phyloP scores from a whole-genome alignment of 2,113 vertebrate genomes.

The Brachyhypopomus gauderio region DNA sequence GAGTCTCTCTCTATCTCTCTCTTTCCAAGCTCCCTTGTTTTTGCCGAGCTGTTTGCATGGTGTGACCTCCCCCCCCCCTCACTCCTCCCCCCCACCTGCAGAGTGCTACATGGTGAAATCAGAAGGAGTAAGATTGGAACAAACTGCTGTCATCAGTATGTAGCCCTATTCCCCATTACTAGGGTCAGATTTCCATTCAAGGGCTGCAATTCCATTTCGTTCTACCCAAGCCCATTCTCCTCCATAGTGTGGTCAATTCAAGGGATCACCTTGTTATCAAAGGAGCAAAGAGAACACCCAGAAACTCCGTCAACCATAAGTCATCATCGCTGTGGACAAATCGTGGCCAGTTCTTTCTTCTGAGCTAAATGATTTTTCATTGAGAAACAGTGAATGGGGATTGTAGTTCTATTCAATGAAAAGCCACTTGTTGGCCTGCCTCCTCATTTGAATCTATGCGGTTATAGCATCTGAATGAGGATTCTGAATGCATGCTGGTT shows the following conservation, averaged over 20 bases:
- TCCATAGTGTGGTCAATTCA: constrained; percentile 5
- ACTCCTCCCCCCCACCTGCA: constrained; percentile 28
- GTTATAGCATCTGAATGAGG: constrained; percentile 18
- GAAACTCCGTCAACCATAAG: constrained; percentile 1
- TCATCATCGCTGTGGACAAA: not conserved
- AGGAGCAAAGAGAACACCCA: constrained; percentile 9
- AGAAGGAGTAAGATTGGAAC: constrained; percentile 24
- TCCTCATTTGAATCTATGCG: constrained; percentile 16
- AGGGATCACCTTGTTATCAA: not conserved
- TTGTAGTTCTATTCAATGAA: constrained; percentile 23
- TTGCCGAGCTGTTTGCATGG: constrained; percentile 34
- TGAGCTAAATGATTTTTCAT: constrained; percentile 31
- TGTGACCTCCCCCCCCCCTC: constrained; percentile 35
- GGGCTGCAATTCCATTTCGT: not conserved
- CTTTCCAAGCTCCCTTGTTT: constrained; percentile 36
- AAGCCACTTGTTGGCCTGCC: constrained; percentile 29
- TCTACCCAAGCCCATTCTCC: not conserved
- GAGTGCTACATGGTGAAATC: constrained; percentile 33
- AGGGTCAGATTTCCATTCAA: not conserved
- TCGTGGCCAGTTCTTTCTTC: constrained; percentile 13
- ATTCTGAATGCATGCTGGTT: not conserved
- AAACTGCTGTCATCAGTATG: constrained; percentile 12
- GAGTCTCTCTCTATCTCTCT: not conserved
- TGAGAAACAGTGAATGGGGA: constrained; percentile 18
- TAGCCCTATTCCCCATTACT: not conserved